Evolutionary conservation across 2,113 vertebrate species (phyloP), one percentile per base, ranked within the genome.

Genomic region (Gymnarchus niloticus): DNA sequence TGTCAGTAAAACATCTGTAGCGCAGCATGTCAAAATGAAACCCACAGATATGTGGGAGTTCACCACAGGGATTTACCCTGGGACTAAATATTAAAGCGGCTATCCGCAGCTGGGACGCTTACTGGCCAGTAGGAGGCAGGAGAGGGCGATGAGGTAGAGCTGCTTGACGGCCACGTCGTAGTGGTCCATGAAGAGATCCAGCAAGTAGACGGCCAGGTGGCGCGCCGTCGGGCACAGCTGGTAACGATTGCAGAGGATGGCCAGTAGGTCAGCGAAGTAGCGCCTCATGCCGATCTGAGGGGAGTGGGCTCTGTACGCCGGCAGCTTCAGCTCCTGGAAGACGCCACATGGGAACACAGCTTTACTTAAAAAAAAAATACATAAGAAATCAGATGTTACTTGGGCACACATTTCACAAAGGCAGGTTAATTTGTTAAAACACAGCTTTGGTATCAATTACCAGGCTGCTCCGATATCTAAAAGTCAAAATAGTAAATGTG

Each of bases 141-240:
- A 95, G 82, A 98, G 91, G 0, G 96, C 95, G 81, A 94, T 92
- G 41, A 95, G 61, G 6, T 96, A 95, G 37, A 98, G 95, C 87
- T 98, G 96, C 89, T 95, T 96, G 89, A 95, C 92, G 1, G 94
- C 89, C 87, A 96, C 91, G 65, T 95, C 95, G 0, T 97, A 97
- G 91, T 94, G 93, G 87, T 98, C 97, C 95, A 98, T 96, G 88
- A 97, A 96, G 90, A 97, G 93, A 91, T 98, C 97, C 89, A 98
- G 92, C 90, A 98, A 92, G 92, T 97, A 98, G 90, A 97, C 85
- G 0, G 96, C 96, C 21, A 98, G 94, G 89, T 98, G 97, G 23
- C 96, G 95, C 0, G 97, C 95, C 0, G 94, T 93, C 0, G 96
- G 95, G 87, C 96, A 98, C 12, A 97, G 95, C 90, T 94, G 92